A percentile compares a stretch with the other conserved stretches of the same genome.
These are phyloP conservation scores for Oxytorus armatus DNA, from an alignment of 2,888 invertebrate genomes.

Conservation along the genomic window DNA sequence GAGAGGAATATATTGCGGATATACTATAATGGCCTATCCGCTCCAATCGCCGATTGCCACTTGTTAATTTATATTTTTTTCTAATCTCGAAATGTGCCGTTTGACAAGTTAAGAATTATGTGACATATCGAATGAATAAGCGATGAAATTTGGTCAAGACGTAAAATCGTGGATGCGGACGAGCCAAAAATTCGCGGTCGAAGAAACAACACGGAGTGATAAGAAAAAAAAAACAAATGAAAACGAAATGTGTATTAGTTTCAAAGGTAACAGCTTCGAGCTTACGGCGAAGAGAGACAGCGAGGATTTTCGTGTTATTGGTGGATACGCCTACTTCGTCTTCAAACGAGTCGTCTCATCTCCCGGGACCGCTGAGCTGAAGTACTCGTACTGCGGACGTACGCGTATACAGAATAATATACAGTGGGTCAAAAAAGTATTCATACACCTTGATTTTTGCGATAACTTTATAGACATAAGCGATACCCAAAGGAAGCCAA, in stretches of 20 bases:
- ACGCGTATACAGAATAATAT: too few species aligned
- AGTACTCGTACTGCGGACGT: conserved; percentile 34
- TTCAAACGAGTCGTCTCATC: conserved; percentile 53
- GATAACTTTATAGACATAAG: too few species aligned
- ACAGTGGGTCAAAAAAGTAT: too few species aligned
- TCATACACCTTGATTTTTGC: too few species aligned
- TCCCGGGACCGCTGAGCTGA: conserved; percentile 26
- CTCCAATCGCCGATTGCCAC: not conserved
- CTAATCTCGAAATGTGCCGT: not conserved
- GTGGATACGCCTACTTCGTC: conserved; percentile 48
- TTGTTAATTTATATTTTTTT: not conserved
- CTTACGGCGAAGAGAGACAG: not conserved
- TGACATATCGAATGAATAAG: conserved; percentile 50
- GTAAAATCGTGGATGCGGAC: conserved; percentile 35
- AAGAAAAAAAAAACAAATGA: not conserved
- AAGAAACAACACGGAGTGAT: conserved; percentile 6
- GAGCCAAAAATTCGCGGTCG: conserved; percentile 52
- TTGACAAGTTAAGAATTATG: conserved; percentile 23
- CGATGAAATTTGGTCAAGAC: conserved; percentile 33
- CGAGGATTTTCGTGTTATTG: not conserved
- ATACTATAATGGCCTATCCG: too few species aligned
- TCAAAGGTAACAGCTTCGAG: conserved; percentile 37
- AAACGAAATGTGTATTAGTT: conserved; percentile 4
- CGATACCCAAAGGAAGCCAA: too few species aligned
- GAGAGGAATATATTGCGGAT: too few species aligned